These are phyloP conservation scores for Ichneumon xanthorius DNA, from an alignment of 2,888 invertebrate species.

Conservation along the genomic window DNA sequence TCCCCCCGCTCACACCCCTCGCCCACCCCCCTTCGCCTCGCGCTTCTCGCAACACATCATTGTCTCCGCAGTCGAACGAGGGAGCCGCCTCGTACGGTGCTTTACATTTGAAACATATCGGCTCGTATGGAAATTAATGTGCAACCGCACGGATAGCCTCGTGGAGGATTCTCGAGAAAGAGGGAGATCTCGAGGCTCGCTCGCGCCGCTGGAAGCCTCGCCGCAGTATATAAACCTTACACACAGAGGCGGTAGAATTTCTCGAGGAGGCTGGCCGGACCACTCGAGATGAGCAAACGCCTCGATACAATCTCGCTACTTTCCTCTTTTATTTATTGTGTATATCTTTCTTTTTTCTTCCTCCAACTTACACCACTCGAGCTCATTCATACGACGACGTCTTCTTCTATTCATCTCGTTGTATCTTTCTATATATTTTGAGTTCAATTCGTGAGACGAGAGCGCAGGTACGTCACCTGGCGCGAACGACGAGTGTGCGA, in stretches of 20 bases:
- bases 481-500: not conserved
- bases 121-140: slow-evolving; percentile 81
- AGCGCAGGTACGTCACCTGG: slow-evolving; percentile 27
- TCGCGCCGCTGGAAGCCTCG: slow-evolving; percentile 21
- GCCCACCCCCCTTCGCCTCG: slow-evolving; percentile 61
- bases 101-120: slow-evolving; percentile 82
- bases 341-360: slow-evolving; percentile 20
- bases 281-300: slow-evolving; percentile 34
- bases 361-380: slow-evolving; percentile 23
- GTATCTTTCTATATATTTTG: not conserved
- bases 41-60: slow-evolving; percentile 66
- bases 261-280: slow-evolving; percentile 11
- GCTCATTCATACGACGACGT: not conserved
- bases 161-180: slow-evolving; percentile 46
- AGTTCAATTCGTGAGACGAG: not conserved
- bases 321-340: not conserved
- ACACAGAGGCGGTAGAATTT: not conserved
- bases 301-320: slow-evolving; percentile 47
- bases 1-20: slow-evolving; percentile 40
- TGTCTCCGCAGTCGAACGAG: slow-evolving; percentile 46
- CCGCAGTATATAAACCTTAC: not conserved
- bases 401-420: not conserved
- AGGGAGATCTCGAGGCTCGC: slow-evolving; percentile 34
- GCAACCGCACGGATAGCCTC: slow-evolving; percentile 59
- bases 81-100: slow-evolving; percentile 44